A percentile compares a stretch with the other conserved stretches of the same genome.
Conservation (phyloP, 2,113 vertebrate genomes). For the Brachypodius melanocephalos region DNA sequence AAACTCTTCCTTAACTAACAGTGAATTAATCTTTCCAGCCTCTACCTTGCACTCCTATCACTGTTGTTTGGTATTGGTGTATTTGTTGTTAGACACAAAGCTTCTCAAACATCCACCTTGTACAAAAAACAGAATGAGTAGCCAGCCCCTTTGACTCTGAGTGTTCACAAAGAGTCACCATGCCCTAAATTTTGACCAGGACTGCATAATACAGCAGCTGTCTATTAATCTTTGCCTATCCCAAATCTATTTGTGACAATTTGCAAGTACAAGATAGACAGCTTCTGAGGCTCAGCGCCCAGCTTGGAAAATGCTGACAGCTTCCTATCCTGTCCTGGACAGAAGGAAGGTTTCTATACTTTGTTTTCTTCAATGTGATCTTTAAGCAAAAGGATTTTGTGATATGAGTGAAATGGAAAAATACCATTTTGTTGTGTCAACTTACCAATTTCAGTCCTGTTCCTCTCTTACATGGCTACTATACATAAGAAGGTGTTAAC, state of each 20-base stretch:
- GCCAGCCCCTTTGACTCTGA: neutral
- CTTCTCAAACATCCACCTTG: neutral
- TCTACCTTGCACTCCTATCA: neutral
- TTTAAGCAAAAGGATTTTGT: neutral
- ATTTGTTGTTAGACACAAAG: neutral
- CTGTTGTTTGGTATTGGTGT: neutral
- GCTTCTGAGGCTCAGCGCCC: neutral
- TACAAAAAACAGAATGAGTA: neutral
- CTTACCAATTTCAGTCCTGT: neutral
- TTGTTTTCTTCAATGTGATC: neutral
- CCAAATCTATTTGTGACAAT: neutral
- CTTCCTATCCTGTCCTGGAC: neutral
- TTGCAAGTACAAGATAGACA: neutral
- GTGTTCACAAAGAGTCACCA: neutral
- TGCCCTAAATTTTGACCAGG: neutral
- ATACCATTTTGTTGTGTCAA: neutral
- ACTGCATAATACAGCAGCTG: neutral
- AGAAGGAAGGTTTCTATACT: neutral
- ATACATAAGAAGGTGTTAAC: neutral
- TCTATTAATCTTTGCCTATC: neutral
- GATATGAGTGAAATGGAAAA: neutral
- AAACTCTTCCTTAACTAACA: neutral
- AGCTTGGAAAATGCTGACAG: neutral
- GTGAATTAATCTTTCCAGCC: neutral
- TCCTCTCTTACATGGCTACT: neutral